Percentiles rank a stretch among this genome's conserved stretches.
These are phyloP conservation scores for Gonatopus flavifemur DNA, from an alignment of 1,140 invertebrate species.

Conservation along the genomic window DNA sequence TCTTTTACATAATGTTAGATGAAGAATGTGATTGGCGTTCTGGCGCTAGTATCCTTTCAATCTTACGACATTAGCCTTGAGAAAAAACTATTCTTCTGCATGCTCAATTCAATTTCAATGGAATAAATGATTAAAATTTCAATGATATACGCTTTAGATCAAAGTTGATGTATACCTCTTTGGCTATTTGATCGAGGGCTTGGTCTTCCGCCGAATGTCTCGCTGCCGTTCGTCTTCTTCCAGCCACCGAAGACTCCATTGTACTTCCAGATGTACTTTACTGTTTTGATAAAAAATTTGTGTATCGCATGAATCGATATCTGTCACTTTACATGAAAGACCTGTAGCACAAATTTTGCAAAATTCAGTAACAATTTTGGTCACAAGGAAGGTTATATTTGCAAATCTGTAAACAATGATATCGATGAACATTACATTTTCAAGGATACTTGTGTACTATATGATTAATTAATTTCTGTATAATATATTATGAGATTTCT, in stretches of 20 bases:
- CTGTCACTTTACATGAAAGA: constrained; percentile 26
- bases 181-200: constrained; percentile 85
- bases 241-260: constrained; percentile 68
- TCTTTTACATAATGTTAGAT: no score
- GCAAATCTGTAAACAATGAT: not conserved
- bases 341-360: constrained; percentile 6
- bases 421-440: not conserved
- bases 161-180: no score
- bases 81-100: no score
- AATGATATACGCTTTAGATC: no score
- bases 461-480: no score
- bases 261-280: constrained; percentile 6
- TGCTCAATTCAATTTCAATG: no score
- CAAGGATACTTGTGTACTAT: not conserved
- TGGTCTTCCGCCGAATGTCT: constrained; percentile 83
- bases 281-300: constrained; percentile 11
- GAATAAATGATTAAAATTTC: no score
- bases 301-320: constrained; percentile 16
- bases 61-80: no score
- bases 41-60: no score
- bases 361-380: constrained; percentile 6
- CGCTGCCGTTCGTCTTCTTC: constrained; percentile 69
- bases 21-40: no score
- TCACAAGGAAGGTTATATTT: not conserved
- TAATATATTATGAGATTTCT: no score